These are phyloP conservation scores for Aproaerema taeniolella DNA, from an alignment of 2,888 invertebrate species.

Conservation along the genomic window DNA sequence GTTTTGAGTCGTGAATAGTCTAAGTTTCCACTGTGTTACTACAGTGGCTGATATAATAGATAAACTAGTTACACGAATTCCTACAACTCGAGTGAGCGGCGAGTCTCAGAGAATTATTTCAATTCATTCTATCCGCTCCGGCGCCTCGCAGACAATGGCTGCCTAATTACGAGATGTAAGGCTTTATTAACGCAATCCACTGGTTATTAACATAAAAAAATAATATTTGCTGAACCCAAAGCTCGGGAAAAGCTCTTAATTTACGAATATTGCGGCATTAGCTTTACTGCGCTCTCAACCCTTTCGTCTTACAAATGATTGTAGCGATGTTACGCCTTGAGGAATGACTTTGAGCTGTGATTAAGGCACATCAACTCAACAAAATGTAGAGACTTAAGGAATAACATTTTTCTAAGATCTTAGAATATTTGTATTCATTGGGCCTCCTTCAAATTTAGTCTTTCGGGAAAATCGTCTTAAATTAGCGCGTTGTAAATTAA, in stretches of 20 bases:
- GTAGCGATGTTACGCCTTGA: constrained; percentile 63
- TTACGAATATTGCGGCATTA: constrained; percentile 73
- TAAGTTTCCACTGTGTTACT: neutral
- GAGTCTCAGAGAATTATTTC: constrained; percentile 46
- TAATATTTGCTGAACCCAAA: constrained; percentile 67
- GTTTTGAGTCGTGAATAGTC: neutral
- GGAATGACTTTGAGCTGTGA: constrained; percentile 64
- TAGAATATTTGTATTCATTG: too few relatives aligned
- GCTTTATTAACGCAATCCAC: constrained; percentile 75
- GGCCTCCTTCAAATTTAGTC: constrained; percentile 34
- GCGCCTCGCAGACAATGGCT: constrained; percentile 61
- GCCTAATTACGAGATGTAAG: constrained; percentile 73
- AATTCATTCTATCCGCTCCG: constrained; percentile 50
- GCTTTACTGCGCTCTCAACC: constrained; percentile 58
- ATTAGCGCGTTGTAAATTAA: constrained; percentile 51
- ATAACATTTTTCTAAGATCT: constrained; percentile 1
- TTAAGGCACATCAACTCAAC: constrained; percentile 62
- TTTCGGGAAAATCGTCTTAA: constrained; percentile 32
- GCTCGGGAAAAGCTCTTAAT: constrained; percentile 61
- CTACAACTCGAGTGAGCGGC: constrained; percentile 28
- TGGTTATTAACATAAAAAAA: constrained; percentile 76
- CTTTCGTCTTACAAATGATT: constrained; percentile 71
- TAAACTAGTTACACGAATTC: constrained; percentile 24
- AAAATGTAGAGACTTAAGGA: constrained; percentile 50
- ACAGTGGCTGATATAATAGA: neutral